Base-by-base conservation (phyloP, 1,140 invertebrate species). In the Anoplolepis gracilipes region DNA sequence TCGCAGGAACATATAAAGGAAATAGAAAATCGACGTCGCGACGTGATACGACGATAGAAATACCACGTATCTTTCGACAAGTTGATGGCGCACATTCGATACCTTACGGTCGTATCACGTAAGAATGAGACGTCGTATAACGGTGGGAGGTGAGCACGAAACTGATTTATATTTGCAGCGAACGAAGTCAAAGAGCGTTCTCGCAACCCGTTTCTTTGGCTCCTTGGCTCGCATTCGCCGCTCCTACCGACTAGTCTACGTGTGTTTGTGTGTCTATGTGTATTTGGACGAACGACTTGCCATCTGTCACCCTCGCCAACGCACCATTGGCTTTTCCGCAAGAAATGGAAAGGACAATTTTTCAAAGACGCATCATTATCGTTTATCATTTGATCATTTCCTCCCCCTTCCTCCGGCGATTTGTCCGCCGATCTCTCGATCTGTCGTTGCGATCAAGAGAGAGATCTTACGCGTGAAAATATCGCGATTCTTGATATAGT, bases 321-420 rank as follows among this genome's bases (percentile, higher is more conserved):
- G 78, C 78, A 69, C 78, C 78, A 82, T 82, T 82, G 78, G 36
- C 67, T 82, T 59, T 28, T 25, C 78, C 78, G 78, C 67, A 82
- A 82, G 78, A 82, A 82, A 72, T 36, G 78, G 78, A 59, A 72
- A 42, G 78, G 49, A 25, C 67, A 69, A 82, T 82, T 82, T 82
- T 73, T 82, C 78, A 59, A 59, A 59, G 53, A n/a, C 25, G 78
- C 78, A 73, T 73, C 78, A 82, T 82, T 82, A 82, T 82, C 78
- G 67, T 82, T 82, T 82, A 82, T 82, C 78, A 82, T 73, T 82
- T 59, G 78, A 82, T 82, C 67, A 82, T 82, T 82, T 82, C 28
- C 67, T 82, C 53, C n/a, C 22, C 16, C 28, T 72, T 59, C 70
- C 53, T 82, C n/a, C 36, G 13, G 6, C 42, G 25, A 82, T 82